Evolutionary conservation across 2,888 invertebrate genomes (phyloP).

Genomic region (Scaptomyza cyrtandrae): DNA sequence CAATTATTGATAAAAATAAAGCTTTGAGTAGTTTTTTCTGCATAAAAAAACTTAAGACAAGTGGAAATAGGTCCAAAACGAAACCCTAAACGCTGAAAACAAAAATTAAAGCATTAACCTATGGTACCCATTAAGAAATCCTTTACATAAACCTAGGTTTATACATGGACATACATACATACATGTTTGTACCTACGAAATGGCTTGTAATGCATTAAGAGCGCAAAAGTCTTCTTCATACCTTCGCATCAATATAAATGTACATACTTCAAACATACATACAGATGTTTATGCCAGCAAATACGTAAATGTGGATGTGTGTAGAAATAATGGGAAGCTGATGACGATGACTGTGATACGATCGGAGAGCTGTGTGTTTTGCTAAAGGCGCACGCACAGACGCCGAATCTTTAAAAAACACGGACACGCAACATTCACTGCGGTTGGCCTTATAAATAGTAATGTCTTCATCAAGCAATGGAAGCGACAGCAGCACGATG

Average conservation of each 20-base stretch:
- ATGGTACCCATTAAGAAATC: not conserved
- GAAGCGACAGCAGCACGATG: conserved; percentile 38
- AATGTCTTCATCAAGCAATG: conserved; percentile 67
- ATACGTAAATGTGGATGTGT: conserved; percentile 11
- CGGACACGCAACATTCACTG: conserved; percentile 52
- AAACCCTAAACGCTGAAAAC: not conserved
- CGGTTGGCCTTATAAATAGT: conserved; percentile 70
- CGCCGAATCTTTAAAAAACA: conserved; percentile 21
- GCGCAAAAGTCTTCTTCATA: conserved; percentile 4
- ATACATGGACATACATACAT: not conserved
- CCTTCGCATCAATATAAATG: not conserved
- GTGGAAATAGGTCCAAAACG: not conserved
- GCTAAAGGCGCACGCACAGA: conserved; percentile 31
- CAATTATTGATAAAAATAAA: not conserved
- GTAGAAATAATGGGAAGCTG: conserved; percentile 36
- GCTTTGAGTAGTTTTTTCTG: not conserved
- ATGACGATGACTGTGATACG: conserved; percentile 35
- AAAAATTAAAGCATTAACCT: conserved; percentile 1
- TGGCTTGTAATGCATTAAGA: not conserved
- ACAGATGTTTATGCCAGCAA: not conserved
- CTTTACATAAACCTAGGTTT: not conserved
- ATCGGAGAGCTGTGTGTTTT: conserved; percentile 30
- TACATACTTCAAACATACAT: not conserved
- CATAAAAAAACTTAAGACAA: not conserved
- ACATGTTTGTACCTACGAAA: not conserved